Evolutionary conservation across 2,888 invertebrate species (phyloP).

Genomic region (Rhorus exstirpatorius): DNA sequence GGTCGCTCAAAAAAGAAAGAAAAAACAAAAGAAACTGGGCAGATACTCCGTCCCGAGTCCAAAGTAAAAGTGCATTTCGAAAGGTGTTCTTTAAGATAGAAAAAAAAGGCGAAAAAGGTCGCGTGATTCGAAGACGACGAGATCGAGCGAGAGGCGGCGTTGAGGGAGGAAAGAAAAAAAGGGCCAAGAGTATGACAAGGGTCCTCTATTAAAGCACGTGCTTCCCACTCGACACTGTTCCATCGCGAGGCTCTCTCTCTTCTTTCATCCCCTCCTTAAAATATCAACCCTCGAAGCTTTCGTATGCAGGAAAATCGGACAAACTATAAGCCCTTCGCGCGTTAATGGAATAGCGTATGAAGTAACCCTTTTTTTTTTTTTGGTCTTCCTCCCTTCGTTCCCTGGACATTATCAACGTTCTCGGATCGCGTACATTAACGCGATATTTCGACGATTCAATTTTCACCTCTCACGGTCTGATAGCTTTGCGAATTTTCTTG

Average conservation of each 20-base stretch:
- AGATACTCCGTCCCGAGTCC: not conserved
- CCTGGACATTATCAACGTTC: not conserved
- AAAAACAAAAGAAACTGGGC: too few relatives aligned
- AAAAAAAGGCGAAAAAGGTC: slow-evolving; percentile 10
- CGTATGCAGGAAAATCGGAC: slow-evolving; percentile 36
- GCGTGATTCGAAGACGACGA: not conserved
- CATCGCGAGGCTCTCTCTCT: not conserved
- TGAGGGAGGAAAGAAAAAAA: slow-evolving; percentile 9
- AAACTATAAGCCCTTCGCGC: slow-evolving; percentile 30
- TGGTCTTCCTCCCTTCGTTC: not conserved
- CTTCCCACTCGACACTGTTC: slow-evolving; percentile 55
- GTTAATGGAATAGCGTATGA: slow-evolving; percentile 36
- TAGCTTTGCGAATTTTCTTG: too few relatives aligned
- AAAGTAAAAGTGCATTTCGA: not conserved
- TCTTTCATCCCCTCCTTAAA: not conserved
- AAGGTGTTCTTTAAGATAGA: not conserved
- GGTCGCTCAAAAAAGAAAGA: not conserved
- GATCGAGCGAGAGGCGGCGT: not conserved
- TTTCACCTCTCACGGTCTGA: too few relatives aligned
- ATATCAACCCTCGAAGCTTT: not conserved
- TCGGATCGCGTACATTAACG: not conserved
- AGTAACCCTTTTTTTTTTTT: slow-evolving; percentile 8
- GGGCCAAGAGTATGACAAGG: slow-evolving; percentile 40
- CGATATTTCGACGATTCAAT: slow-evolving; percentile 6
- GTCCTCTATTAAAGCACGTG: slow-evolving; percentile 53